Evolutionary conservation across 2,888 invertebrate genomes (phyloP), one percentile per base, ranked within the genome.

Genomic region (Anorthoa munda): DNA sequence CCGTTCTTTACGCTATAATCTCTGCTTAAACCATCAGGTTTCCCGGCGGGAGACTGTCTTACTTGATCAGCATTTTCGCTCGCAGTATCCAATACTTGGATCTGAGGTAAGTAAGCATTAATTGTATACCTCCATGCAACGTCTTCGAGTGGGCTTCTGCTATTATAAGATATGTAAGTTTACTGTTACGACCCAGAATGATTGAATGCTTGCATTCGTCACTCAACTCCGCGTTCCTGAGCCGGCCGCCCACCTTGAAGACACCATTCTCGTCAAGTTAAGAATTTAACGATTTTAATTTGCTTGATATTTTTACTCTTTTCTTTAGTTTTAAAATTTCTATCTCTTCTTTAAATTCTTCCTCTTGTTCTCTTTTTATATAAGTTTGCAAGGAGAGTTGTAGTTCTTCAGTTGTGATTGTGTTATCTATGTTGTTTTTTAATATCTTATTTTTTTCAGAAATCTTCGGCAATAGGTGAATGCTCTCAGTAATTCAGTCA

Each of bases 71-170:
- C 23, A 12, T 18, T 46, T 23, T 61, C 18, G 46, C 46, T 61
- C 46, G 46, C 61, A 61, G 23, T 46, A 46, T 46, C 61, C 59
- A 59, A 39, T 59, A 39, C 31, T 59, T 59, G 39, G 59, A 60
- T 39, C 60, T 60, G 15, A 60, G 39, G 59, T 58, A 31, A 31
- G 18, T 58, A 58, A 58, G 31, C 58, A 58, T 58, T 18, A 58
- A n/a, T 2, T 31, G n/a, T 31, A 31, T 58, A 26, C 56, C 56
- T 56, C 56, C 56, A 26, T 56, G 56, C 11, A 56, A 18, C 26
- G 56, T 26, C 26, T 58, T 58, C 56, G 56, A 26, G 18, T 26
- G 26, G 26, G 56, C 56, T 58, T 58, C 56, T 26, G 56, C 56
- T 26, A 56, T 26, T 26, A 56, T 26, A 26, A 56, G 23, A 26